phyloP scores from a whole-genome alignment of 2,797 vertebrate species.

The Liasis olivaceus region DNA sequence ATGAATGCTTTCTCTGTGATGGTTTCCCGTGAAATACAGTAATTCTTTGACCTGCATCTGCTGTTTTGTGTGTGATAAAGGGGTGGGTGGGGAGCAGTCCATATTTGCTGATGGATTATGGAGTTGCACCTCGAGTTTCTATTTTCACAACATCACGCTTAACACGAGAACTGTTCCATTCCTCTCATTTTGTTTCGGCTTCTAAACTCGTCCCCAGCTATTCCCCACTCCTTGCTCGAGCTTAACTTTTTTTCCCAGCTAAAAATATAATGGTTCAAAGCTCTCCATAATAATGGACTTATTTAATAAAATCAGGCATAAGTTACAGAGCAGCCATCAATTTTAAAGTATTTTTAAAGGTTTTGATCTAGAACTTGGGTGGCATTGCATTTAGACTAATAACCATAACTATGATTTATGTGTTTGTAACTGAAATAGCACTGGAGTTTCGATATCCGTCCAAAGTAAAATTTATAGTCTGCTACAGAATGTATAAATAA shows the following conservation, averaged over 20 bases:
- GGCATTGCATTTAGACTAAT: conserved; percentile 80
- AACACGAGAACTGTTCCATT: background rate
- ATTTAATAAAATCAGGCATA: conserved; percentile 77
- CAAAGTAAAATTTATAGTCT: conserved; percentile 82
- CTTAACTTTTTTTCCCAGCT: conserved; percentile 57
- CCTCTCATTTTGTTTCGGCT: conserved; percentile 20
- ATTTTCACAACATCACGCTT: background rate
- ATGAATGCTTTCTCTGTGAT: background rate
- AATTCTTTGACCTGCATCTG: background rate
- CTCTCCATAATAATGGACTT: conserved; percentile 78
- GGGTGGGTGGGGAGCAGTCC: background rate
- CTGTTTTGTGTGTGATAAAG: too few species aligned
- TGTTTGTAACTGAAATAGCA: conserved; percentile 78
- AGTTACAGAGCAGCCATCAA: conserved; percentile 75
- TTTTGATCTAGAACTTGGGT: conserved; percentile 80
- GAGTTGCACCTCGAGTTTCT: background rate
- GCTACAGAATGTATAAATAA: conserved; percentile 84
- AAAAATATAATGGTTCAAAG: conserved; percentile 68
- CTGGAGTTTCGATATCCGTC: conserved; percentile 77
- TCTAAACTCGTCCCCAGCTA: conserved; percentile 14
- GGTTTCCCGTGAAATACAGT: background rate
- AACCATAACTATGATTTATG: conserved; percentile 81
- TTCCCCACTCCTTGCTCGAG: conserved; percentile 16
- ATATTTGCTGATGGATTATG: background rate
- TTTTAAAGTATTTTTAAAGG: conserved; percentile 80